Base-by-base conservation (phyloP, 2,888 invertebrate species). In the Achlya flavicornis region DNA sequence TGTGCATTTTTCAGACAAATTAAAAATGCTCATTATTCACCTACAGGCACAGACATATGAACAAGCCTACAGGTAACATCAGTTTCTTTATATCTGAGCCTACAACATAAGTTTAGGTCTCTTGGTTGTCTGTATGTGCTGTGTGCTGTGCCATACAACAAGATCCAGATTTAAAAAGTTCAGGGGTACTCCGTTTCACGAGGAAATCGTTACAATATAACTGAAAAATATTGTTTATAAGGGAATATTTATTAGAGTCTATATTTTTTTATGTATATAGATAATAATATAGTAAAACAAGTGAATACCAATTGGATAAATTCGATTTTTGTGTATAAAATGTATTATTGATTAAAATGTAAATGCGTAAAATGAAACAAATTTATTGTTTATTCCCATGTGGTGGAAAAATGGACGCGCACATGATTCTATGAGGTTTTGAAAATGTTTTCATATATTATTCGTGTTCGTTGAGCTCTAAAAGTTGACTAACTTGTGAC, bases 351-450 rank as follows among this genome's bases (percentile, higher is more conserved):
- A 62, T 58, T 43, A 35, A 61, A 62, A 58, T 33, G 58, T 43
- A 67, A 67, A 38, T 73, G 63, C 78, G 75, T 83, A 61, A 61
- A 80, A 80, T 60, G 83, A 67, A 84, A 73, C 8, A 65, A 71
- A 71, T 77, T 83, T 84, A 86, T 89, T 88, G 89, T 88, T 90
- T 89, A 87, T 87, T 89, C 91, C 90, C 92, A 91, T 92, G 91
- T 91, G 91, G 90, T 91, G 83, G 81, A 89, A 90, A 91, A 90
- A 91, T 91, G 92, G 91, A 91, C 90, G 91, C 91, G 88, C 91
- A 91, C 87, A 89, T 90, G 90, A 89, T 88, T 81, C 75, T 85
- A 74, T 83, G 83, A 88, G 81, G 81, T 86, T 87, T 86, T 84
- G 75, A 91, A 88, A 89, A 92, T 92, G 90, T 87, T 89, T 87